A percentile compares a stretch with the other conserved stretches of the same genome.
phyloP scores from a whole-genome alignment of 2,888 invertebrate species.

The Dioctria rufipes region DNA sequence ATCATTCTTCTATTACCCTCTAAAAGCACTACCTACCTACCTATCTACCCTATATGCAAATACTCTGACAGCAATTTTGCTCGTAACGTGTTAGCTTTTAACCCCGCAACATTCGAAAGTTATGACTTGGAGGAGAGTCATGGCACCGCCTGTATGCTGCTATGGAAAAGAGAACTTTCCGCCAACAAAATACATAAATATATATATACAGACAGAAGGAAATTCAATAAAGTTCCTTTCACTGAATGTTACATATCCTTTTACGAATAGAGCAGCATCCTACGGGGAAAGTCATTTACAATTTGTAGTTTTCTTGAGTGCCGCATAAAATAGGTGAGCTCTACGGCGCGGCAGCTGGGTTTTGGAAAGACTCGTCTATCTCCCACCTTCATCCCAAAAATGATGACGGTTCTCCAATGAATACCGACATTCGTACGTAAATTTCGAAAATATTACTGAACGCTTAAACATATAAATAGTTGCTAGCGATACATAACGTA shows the following conservation, averaged over 20 bases:
- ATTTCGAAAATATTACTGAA: slow-evolving; percentile 37
- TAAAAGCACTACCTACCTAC: not conserved
- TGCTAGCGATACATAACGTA: slow-evolving; percentile 25
- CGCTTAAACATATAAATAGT: not conserved
- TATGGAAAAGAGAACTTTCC: slow-evolving; percentile 8
- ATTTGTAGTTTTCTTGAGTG: slow-evolving; percentile 57
- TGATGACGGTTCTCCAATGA: slow-evolving; percentile 8
- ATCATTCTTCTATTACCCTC: slow-evolving; percentile 13
- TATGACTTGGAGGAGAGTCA: slow-evolving; percentile 20
- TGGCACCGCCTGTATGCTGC: slow-evolving; percentile 9
- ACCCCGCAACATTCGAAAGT: slow-evolving; percentile 31
- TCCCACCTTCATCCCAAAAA: slow-evolving; percentile 1
- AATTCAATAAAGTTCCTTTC: slow-evolving; percentile 56
- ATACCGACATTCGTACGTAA: slow-evolving; percentile 26
- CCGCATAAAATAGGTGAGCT: slow-evolving; percentile 53
- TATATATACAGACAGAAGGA: slow-evolving; percentile 37
- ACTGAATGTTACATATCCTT: slow-evolving; percentile 38
- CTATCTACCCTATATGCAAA: slow-evolving; percentile 8
- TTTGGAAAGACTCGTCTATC: not conserved
- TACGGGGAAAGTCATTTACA: slow-evolving; percentile 55
- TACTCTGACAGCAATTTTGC: slow-evolving; percentile 17
- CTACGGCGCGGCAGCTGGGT: not conserved
- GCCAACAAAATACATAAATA: slow-evolving; percentile 22
- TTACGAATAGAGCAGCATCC: slow-evolving; percentile 24
- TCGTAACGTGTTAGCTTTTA: slow-evolving; percentile 39